Conservation (phyloP, 2,797 vertebrate genomes). For the Falco rusticolus region DNA sequence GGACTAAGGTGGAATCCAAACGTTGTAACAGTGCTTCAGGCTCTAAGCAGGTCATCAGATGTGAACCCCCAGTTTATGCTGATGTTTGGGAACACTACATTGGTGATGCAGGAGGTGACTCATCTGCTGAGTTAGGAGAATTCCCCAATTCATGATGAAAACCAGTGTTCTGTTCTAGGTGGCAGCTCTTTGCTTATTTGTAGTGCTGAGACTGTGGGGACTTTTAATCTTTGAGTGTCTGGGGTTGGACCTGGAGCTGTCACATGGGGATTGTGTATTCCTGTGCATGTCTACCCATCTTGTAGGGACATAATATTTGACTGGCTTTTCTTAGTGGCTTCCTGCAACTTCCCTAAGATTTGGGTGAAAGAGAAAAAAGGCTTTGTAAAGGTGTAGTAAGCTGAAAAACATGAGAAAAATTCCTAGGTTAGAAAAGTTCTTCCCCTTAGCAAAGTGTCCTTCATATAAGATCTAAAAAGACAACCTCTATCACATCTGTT, state of each 20-base stretch:
- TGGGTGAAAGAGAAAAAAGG: not conserved
- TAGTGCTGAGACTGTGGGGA: not conserved
- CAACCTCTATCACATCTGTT: not conserved
- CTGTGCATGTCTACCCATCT: not conserved
- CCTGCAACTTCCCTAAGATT: not conserved
- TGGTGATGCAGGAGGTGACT: not conserved
- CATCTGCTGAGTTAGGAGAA: not conserved
- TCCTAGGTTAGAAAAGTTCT: not conserved
- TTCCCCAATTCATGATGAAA: not conserved
- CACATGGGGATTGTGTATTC: not conserved
- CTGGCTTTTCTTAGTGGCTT: not conserved
- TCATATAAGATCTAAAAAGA: not conserved
- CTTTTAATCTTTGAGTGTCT: not conserved
- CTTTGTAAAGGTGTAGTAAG: not conserved
- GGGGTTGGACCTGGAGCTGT: not conserved
- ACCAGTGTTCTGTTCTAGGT: not conserved
- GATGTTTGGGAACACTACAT: not conserved
- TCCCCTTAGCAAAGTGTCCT: not conserved
- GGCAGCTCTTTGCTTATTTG: not conserved
- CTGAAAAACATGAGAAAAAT: not conserved
- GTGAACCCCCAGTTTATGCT: not conserved
- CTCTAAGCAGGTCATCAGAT: rapidly evolving
- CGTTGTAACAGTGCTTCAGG: rapidly evolving
- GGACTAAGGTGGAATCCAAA: not conserved
- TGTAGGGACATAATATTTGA: not conserved